Conservation (phyloP, 1,140 invertebrate species). For the Orchesella cincta region DNA sequence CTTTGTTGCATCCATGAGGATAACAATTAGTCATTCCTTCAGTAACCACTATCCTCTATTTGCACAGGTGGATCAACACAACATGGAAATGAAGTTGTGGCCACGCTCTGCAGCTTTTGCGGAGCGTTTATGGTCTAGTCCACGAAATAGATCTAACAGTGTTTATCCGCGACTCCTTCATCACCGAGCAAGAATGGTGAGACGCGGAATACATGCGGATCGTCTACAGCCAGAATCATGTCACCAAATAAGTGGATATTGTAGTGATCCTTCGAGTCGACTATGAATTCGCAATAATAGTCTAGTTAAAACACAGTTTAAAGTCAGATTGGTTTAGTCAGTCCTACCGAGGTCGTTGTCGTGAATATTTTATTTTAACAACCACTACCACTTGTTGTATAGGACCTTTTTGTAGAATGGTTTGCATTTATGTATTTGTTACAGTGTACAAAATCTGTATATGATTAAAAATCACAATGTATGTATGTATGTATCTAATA, state of each 20-base stretch:
- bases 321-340: background rate
- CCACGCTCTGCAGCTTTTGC: constrained; percentile 52
- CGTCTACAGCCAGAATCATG: constrained; percentile 63
- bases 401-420: background rate
- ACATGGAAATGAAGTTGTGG: constrained; percentile 53
- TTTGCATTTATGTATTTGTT: constrained; percentile 1
- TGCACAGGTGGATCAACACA: constrained; percentile 45
- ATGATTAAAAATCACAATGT: background rate
- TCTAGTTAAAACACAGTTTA: background rate
- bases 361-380: background rate
- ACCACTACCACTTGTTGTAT: background rate
- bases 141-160: constrained; percentile 42
- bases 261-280: constrained; percentile 43
- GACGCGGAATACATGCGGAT: constrained; percentile 52
- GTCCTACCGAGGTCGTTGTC: background rate
- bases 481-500: background rate
- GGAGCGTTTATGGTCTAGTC: constrained; percentile 55
- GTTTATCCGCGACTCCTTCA: constrained; percentile 52
- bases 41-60: too few species aligned
- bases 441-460: background rate
- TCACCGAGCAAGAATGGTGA: constrained; percentile 52
- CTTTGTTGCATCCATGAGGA: too few species aligned
- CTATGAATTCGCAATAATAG: constrained; percentile 16
- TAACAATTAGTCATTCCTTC: too few species aligned
- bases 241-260: constrained; percentile 61